A percentile compares a stretch with the other conserved stretches of the same genome.
Conservation (phyloP, 2,888 invertebrate genomes). For the Apotomis capreana region DNA sequence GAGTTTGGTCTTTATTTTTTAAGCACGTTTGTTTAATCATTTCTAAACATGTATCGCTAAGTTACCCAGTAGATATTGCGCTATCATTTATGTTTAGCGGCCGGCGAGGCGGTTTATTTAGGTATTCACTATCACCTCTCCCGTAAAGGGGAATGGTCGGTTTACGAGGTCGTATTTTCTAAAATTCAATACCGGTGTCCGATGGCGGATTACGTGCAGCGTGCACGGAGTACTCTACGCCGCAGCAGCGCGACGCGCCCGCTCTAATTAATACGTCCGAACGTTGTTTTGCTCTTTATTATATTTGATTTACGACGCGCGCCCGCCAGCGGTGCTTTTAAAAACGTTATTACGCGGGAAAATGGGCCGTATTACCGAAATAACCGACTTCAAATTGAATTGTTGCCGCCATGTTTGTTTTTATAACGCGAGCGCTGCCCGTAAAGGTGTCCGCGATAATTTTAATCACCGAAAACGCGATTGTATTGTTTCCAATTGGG, state of each 20-base stretch:
- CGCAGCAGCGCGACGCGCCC: constrained; percentile 44
- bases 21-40: background rate
- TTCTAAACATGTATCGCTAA: background rate
- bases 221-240: constrained; percentile 31
- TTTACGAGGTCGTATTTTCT: constrained; percentile 61
- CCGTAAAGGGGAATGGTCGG: constrained; percentile 43
- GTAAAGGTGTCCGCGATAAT: constrained; percentile 63
- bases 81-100: constrained; percentile 37
- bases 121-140: constrained; percentile 41
- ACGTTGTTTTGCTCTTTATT: constrained; percentile 73
- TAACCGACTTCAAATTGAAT: constrained; percentile 71
- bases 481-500: constrained; percentile 56
- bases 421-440: constrained; percentile 56
- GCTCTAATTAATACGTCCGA: constrained; percentile 72
- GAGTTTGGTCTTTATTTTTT: background rate
- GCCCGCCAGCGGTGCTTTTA: constrained; percentile 62
- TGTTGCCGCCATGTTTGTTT: constrained; percentile 69
- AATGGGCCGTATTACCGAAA: constrained; percentile 65
- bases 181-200: constrained; percentile 65
- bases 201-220: constrained; percentile 47
- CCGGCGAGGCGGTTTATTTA: constrained; percentile 36
- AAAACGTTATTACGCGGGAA: constrained; percentile 70
- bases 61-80: constrained; percentile 27
- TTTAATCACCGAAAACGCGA: constrained; percentile 59
- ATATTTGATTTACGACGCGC: constrained; percentile 69